Conservation (phyloP, 2,797 vertebrate species). For the Oryzias sinensis region DNA sequence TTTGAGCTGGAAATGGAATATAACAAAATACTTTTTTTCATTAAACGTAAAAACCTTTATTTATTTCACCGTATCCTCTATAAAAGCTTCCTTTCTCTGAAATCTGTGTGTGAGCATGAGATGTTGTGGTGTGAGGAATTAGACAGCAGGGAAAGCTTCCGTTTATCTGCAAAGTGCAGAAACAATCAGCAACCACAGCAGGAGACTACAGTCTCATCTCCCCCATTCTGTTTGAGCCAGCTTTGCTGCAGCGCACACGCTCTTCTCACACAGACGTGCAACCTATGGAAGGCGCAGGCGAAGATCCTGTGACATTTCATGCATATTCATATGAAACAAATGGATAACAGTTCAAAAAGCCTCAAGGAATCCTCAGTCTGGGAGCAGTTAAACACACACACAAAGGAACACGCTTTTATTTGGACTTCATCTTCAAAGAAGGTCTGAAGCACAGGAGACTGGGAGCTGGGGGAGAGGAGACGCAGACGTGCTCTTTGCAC, state of each 20-base stretch:
- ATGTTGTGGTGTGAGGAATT: constrained; percentile 55
- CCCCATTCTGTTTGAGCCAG: constrained; percentile 41
- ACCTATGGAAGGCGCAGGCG: constrained; percentile 3
- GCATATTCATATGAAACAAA: constrained; percentile 54
- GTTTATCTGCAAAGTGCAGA: constrained; percentile 71
- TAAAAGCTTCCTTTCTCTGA: constrained; percentile 16
- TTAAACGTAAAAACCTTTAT: constrained; percentile 7
- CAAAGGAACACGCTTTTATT: constrained; percentile 20
- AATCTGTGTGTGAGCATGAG: constrained; percentile 1
- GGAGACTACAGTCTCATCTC: constrained; percentile 48
- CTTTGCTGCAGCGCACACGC: constrained; percentile 1
- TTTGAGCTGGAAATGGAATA: too few species aligned
- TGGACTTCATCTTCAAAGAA: constrained; percentile 56
- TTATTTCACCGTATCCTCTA: constrained; percentile 7
- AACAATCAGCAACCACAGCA: constrained; percentile 66
- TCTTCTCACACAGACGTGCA: constrained; percentile 3
- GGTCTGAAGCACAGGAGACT: constrained; percentile 47
- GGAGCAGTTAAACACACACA: constrained; percentile 20
- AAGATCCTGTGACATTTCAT: constrained; percentile 39
- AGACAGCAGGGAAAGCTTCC: constrained; percentile 58
- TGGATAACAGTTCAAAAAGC: constrained; percentile 36
- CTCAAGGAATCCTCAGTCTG: constrained; percentile 33
- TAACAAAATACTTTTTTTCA: neutral
- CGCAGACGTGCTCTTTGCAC: constrained; percentile 48
- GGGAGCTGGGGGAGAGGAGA: constrained; percentile 33